Conservation (phyloP, 2,113 vertebrate species). For the Chaetodon trifascialis region DNA sequence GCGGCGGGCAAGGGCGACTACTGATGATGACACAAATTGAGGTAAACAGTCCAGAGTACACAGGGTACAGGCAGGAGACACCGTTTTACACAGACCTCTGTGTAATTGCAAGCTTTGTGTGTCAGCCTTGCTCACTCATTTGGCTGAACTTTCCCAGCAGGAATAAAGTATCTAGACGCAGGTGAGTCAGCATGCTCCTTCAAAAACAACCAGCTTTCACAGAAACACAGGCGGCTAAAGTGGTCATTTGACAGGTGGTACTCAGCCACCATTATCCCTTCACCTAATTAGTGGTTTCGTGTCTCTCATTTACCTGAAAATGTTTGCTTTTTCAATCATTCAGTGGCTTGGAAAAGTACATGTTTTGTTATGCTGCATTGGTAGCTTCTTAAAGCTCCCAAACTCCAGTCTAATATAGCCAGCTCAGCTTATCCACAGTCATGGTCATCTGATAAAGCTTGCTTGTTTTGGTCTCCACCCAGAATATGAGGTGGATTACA, state of each 20-base stretch:
- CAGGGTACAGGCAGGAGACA: conserved; percentile 34
- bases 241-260: conserved; percentile 78
- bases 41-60: conserved; percentile 48
- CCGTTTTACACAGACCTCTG: conserved; percentile 43
- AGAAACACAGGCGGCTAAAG: conserved; percentile 61
- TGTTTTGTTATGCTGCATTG: conserved; percentile 62
- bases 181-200: conserved; percentile 72
- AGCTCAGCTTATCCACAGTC: conserved; percentile 69
- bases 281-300: conserved; percentile 71
- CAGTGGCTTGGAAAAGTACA: conserved; percentile 70
- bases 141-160: conserved; percentile 54
- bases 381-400: conserved; percentile 44
- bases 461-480: conserved; percentile 82
- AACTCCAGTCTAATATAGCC: conserved; percentile 64
- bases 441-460: conserved; percentile 79
- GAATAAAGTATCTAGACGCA: conserved; percentile 45
- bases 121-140: conserved; percentile 60
- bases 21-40: conserved; percentile 60
- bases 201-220: conserved; percentile 70
- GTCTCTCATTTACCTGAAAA: conserved; percentile 73
- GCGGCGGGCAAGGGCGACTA: conserved; percentile 6
- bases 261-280: conserved; percentile 71
- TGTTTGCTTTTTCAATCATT: conserved; percentile 77
- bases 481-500: conserved; percentile 70
- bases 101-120: conserved; percentile 65